Evolutionary conservation across 92 coral and sea anemone species (phyloP).

Genomic region (Parazoanthus swiftii): DNA sequence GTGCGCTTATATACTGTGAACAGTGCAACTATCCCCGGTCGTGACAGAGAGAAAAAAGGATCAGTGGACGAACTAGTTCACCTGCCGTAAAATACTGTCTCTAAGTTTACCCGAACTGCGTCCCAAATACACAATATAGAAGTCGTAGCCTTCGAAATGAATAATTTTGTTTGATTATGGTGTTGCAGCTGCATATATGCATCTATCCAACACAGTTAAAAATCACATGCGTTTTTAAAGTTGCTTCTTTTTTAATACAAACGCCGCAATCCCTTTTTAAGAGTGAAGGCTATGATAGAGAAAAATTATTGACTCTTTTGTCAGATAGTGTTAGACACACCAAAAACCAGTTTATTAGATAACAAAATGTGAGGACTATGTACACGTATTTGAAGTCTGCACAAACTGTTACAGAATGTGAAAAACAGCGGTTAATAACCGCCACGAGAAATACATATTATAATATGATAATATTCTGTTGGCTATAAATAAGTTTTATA

Average conservation of each 20-base stretch:
- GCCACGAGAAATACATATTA: neutral
- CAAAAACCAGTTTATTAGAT: neutral
- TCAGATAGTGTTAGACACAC: neutral
- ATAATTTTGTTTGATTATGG: too few species aligned
- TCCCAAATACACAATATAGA: neutral
- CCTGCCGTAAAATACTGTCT: neutral
- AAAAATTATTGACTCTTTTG: neutral
- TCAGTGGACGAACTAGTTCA: neutral
- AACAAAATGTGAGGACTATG: neutral
- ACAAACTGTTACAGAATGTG: neutral
- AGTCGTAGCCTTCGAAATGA: neutral
- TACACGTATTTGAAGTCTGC: neutral
- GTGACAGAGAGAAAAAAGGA: conserved; percentile 5
- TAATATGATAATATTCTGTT: neutral
- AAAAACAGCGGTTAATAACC: too few species aligned
- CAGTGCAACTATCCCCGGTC: conserved; percentile 65
- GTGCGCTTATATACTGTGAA: conserved; percentile 75
- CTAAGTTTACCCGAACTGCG: neutral
- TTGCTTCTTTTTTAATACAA: neutral
- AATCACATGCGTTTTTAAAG: neutral
- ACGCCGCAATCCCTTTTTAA: neutral
- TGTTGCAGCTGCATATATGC: neutral
- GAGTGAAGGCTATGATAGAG: neutral
- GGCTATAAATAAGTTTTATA: neutral
- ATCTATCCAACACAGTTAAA: neutral